Conservation (phyloP, 1,140 invertebrate genomes). For the Caenorhabditis briggsae region DNA sequence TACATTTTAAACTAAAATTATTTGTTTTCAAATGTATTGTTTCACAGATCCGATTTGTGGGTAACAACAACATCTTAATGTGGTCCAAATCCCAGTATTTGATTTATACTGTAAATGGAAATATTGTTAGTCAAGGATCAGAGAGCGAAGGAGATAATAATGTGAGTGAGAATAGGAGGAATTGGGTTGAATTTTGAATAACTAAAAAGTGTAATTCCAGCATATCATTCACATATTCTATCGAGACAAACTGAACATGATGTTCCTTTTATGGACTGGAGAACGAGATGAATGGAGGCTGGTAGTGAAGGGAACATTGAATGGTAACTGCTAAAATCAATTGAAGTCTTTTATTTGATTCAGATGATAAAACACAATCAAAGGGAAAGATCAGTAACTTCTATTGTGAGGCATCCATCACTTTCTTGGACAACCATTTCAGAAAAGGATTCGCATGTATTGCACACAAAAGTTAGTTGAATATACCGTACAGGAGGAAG, state of each 20-base stretch:
- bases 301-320: conserved; percentile 59
- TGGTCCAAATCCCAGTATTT: conserved; percentile 71
- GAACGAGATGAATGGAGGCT: conserved; percentile 72
- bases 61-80: conserved; percentile 63
- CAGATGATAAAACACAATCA: conserved; percentile 40
- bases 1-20: not conserved
- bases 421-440: conserved; percentile 31
- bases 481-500: not conserved
- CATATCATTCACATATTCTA: conserved; percentile 70
- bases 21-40: not conserved
- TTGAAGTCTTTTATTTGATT: not conserved
- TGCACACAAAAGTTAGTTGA: not conserved
- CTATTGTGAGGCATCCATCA: conserved; percentile 32
- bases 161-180: not conserved
- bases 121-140: conserved; percentile 61
- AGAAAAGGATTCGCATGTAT: conserved; percentile 44
- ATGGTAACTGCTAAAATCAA: not conserved
- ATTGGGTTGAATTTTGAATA: not conserved
- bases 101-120: conserved; percentile 70
- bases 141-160: conserved; percentile 47
- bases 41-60: conserved; percentile 25
- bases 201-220: conserved; percentile 44
- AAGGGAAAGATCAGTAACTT: conserved; percentile 3
- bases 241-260: conserved; percentile 55
- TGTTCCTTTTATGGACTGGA: conserved; percentile 67